These are phyloP conservation scores for Tonatia bakeri DNA, from an alignment of 2,113 vertebrate species.

Conservation along the genomic window DNA sequence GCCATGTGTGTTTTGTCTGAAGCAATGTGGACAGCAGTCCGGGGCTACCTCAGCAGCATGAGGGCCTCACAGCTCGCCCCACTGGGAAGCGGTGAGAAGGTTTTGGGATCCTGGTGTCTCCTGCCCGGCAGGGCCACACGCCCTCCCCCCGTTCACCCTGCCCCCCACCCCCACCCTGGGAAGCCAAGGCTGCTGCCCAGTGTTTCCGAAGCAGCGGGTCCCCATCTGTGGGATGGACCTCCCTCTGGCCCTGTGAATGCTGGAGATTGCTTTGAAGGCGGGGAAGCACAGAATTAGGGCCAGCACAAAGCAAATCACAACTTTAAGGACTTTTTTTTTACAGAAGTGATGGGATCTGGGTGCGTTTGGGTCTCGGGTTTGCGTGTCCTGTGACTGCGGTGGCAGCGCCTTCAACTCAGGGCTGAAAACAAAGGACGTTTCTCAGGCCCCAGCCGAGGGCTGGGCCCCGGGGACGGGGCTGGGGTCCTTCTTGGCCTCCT, in stretches of 20 bases:
- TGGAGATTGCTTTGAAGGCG: not conserved
- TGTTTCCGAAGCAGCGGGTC: not conserved
- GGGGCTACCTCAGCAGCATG: not conserved
- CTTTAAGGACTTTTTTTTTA: not conserved
- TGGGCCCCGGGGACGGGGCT: fast-evolving
- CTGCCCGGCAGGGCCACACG: too few species aligned
- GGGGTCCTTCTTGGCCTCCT: not conserved
- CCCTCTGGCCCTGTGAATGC: not conserved
- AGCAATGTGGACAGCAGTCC: too few species aligned
- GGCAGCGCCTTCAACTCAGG: not conserved
- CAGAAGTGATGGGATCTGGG: not conserved
- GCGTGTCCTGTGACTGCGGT: not conserved
- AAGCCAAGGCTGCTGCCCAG: not conserved
- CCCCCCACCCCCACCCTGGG: fast-evolving
- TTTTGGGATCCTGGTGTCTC: not conserved
- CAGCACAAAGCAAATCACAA: not conserved
- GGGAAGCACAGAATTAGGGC: not conserved
- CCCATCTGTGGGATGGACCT: not conserved
- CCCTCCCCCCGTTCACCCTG: not conserved
- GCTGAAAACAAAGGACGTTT: fast-evolving
- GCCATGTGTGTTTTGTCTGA: too few species aligned
- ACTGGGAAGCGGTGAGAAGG: not conserved
- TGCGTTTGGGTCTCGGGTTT: not conserved
- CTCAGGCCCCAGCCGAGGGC: not conserved
- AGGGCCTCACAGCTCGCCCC: not conserved